Percentiles rank a stretch among this genome's conserved stretches.
These are phyloP conservation scores for Eudyptes chrysolophus DNA, from an alignment of 2,113 vertebrate species.

Conservation along the genomic window DNA sequence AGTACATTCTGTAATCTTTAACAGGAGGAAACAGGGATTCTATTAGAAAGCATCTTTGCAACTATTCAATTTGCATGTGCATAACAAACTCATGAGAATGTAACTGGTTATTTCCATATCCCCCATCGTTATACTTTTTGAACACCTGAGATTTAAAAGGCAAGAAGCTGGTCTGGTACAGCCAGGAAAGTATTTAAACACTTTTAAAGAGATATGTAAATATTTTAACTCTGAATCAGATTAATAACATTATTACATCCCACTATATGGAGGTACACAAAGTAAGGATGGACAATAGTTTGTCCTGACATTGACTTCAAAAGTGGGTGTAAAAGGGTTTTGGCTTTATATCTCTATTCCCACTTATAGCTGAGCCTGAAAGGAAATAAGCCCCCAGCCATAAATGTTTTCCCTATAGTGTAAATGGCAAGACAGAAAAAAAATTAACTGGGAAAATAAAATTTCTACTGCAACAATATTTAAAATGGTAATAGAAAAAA, in stretches of 20 bases:
- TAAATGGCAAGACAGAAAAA: not conserved
- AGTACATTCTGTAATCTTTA: not conserved
- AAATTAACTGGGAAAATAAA: not conserved
- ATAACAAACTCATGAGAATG: not conserved
- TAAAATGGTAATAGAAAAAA: not conserved
- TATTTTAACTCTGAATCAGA: not conserved
- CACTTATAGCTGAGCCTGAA: not conserved
- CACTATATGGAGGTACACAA: not conserved
- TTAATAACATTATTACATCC: not conserved
- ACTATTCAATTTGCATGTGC: not conserved
- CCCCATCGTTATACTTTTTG: not conserved
- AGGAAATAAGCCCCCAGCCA: not conserved
- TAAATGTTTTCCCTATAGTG: not conserved
- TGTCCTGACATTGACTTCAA: not conserved
- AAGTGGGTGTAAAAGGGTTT: not conserved
- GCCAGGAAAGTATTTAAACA: not conserved
- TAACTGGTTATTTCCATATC: not conserved
- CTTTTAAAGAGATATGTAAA: not conserved
- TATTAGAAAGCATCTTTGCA: constrained; percentile 2
- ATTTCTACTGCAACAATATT: not conserved
- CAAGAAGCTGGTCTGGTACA: not conserved
- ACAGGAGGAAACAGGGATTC: not conserved
- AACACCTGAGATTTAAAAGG: not conserved
- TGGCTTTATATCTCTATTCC: not conserved
- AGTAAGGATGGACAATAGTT: not conserved